Percentiles rank a stretch among this genome's conserved stretches.
Evolutionary conservation across 2,113 vertebrate genomes (phyloP).

Genomic region (Vombatus ursinus): DNA sequence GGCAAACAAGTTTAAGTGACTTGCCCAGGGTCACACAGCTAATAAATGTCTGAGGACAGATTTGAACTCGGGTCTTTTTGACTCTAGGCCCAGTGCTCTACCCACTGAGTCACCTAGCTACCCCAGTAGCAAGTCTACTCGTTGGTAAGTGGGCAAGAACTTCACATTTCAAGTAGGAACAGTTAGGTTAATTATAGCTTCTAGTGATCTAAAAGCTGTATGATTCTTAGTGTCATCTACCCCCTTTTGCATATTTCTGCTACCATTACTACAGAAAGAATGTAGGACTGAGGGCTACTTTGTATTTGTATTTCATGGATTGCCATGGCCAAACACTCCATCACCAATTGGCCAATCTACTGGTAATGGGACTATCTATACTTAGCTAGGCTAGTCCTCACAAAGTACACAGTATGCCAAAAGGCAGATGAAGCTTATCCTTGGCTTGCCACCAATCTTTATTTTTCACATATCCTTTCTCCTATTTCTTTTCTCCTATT

Average conservation of each 20-base stretch:
- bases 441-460: neutral
- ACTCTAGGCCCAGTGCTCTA: too few species aligned
- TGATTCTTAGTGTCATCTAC: neutral
- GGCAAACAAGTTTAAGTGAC: too few species aligned
- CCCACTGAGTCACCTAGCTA: too few species aligned
- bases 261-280: neutral
- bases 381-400: neutral
- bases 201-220: neutral
- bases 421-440: neutral
- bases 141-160: too few species aligned
- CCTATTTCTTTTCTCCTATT: neutral
- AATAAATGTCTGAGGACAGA: too few species aligned
- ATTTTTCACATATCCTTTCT: neutral
- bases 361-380: neutral
- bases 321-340: neutral
- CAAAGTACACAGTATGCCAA: neutral
- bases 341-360: neutral
- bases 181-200: neutral
- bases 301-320: neutral
- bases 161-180: neutral
- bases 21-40: too few species aligned
- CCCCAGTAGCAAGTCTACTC: too few species aligned
- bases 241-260: neutral
- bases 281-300: neutral
- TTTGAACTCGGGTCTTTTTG: too few species aligned